Conservation (phyloP, 30 jellyfish, hydroid and myxozoan genomes). For the Phacellophora camtschatica region DNA sequence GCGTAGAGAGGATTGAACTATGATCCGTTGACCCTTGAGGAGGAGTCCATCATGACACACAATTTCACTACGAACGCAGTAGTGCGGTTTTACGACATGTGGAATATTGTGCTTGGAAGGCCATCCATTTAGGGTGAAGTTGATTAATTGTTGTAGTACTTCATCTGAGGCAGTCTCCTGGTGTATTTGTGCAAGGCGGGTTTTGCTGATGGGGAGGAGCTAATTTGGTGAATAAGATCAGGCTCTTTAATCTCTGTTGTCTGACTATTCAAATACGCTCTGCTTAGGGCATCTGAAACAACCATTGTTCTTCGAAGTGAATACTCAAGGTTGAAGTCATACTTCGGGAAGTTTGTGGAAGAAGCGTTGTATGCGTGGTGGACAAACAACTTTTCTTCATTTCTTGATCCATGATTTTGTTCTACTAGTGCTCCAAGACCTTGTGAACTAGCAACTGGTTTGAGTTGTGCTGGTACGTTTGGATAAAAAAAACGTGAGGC, state of each 20-base stretch:
- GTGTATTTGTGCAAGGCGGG: slow-evolving; percentile 28
- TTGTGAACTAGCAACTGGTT: slow-evolving; percentile 44
- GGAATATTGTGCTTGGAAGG: slow-evolving; percentile 28
- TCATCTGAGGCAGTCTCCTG: slow-evolving; percentile 29
- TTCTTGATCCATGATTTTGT: slow-evolving; percentile 44
- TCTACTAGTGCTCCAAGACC: slow-evolving; percentile 66
- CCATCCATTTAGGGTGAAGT: slow-evolving; percentile 53
- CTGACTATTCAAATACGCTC: slow-evolving; percentile 48
- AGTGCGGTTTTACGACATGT: slow-evolving; percentile 38
- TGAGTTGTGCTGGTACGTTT: slow-evolving; percentile 47
- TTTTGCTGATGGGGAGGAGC: slow-evolving; percentile 35
- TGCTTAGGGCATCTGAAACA: slow-evolving; percentile 70
- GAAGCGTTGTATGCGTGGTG: slow-evolving; percentile 57
- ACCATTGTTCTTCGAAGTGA: slow-evolving; percentile 66
- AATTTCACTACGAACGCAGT: slow-evolving; percentile 37
- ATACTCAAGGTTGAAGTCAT: slow-evolving; percentile 51
- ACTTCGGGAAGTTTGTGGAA: slow-evolving; percentile 55
- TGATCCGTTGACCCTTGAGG: slow-evolving; percentile 63
- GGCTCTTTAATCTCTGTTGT: slow-evolving; percentile 48
- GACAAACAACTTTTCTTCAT: slow-evolving; percentile 33
- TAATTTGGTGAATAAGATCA: slow-evolving; percentile 42
- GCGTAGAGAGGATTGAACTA: slow-evolving; percentile 31
- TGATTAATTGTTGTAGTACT: slow-evolving; percentile 14
- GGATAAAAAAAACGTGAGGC: slow-evolving; percentile 47
- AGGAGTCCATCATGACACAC: slow-evolving; percentile 42